These are phyloP conservation scores for Callimorpha dominula DNA, from an alignment of 2,888 invertebrate species.

Conservation along the genomic window DNA sequence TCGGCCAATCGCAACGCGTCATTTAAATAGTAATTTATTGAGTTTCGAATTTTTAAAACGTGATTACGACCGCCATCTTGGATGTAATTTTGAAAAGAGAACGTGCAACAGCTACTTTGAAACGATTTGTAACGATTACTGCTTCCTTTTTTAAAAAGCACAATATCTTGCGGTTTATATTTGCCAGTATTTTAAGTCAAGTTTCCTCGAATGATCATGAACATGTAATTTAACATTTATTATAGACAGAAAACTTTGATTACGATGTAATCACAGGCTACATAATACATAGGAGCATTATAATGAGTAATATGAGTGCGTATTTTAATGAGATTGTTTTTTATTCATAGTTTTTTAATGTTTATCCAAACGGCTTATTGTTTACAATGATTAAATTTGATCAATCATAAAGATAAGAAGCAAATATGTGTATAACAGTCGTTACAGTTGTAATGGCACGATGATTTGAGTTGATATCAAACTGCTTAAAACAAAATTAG, in stretches of 20 bases:
- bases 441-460: constrained; percentile 52
- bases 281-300: constrained; percentile 55
- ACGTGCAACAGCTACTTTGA: constrained; percentile 72
- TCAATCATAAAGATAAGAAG: constrained; percentile 77
- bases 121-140: constrained; percentile 61
- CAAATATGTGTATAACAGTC: constrained; percentile 58
- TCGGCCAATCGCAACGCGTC: constrained; percentile 71
- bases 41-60: constrained; percentile 79
- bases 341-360: constrained; percentile 73
- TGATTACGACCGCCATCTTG: constrained; percentile 76
- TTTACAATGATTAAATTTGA: constrained; percentile 68
- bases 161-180: constrained; percentile 56
- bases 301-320: constrained; percentile 46
- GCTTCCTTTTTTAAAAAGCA: constrained; percentile 64
- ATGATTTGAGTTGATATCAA: constrained; percentile 45
- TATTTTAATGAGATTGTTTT: constrained; percentile 74
- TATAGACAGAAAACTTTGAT: constrained; percentile 66
- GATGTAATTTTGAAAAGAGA: constrained; percentile 74
- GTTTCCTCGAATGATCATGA: constrained; percentile 55
- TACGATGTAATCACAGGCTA: constrained; percentile 57
- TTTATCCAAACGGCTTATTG: constrained; percentile 54
- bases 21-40: constrained; percentile 80
- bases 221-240: constrained; percentile 71
- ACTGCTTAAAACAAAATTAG: constrained; percentile 36
- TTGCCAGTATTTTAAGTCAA: constrained; percentile 55